phyloP scores from a whole-genome alignment of 2,888 invertebrate genomes.

The Pheosia gnoma region DNA sequence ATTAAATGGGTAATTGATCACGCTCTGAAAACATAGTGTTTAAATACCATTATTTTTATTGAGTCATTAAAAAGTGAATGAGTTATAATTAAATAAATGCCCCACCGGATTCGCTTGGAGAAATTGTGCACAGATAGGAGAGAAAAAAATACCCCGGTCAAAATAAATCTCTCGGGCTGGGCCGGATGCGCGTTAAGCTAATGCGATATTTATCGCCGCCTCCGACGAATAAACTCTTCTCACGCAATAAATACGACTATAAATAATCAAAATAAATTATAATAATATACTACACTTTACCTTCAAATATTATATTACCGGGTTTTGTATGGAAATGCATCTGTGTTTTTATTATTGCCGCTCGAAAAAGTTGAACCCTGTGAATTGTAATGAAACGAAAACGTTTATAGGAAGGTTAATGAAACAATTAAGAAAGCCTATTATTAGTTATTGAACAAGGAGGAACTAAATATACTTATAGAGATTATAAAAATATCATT shows the following conservation, averaged over 20 bases:
- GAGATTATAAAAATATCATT: no score
- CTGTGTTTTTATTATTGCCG: no score
- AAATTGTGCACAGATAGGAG: slow-evolving; percentile 58
- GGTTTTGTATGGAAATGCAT: no score
- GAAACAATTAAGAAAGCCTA: no score
- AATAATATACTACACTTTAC: background rate
- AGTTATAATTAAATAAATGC: slow-evolving; percentile 35
- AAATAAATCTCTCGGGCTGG: slow-evolving; percentile 64
- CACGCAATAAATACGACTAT: slow-evolving; percentile 63
- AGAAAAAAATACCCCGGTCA: slow-evolving; percentile 55
- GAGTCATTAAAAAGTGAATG: slow-evolving; percentile 22
- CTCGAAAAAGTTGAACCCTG: no score
- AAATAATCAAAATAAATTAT: slow-evolving; percentile 55
- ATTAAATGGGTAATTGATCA: background rate
- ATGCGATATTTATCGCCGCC: slow-evolving; percentile 76
- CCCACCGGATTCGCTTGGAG: slow-evolving; percentile 44
- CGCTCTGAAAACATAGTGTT: background rate
- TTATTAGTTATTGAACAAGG: no score
- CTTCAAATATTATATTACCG: no score
- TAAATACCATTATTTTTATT: background rate
- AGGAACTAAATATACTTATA: no score
- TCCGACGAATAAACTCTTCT: slow-evolving; percentile 67
- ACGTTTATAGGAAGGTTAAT: no score
- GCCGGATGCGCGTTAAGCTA: slow-evolving; percentile 58
- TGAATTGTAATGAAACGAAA: no score